phyloP scores from a whole-genome alignment of 2,888 invertebrate species.

The Leucophora obtusa region DNA sequence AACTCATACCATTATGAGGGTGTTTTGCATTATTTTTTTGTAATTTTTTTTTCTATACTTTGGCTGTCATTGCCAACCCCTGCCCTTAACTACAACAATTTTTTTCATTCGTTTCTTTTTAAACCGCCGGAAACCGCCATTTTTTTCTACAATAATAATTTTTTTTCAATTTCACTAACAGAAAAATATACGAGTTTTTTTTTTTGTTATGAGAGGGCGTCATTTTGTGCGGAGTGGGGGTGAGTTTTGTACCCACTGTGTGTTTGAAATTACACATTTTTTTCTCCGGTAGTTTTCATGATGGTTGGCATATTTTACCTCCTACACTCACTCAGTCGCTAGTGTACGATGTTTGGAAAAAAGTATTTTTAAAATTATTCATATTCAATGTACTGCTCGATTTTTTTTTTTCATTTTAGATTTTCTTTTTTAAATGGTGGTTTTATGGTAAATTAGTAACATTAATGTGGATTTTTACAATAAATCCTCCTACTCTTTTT shows the following conservation, averaged over 20 bases:
- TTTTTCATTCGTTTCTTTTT: conserved; percentile 61
- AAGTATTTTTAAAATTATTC: not conserved
- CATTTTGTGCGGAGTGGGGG: conserved; percentile 42
- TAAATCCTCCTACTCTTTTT: conserved; percentile 16
- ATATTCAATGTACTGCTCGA: conserved; percentile 10
- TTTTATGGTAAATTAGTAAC: conserved; percentile 68
- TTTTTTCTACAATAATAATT: conserved; percentile 63
- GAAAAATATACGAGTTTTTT: conserved; percentile 54
- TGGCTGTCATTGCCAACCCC: conserved; percentile 59
- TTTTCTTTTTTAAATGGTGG: conserved; percentile 55
- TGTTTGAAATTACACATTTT: conserved; percentile 40
- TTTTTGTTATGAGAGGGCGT: conserved; percentile 61
- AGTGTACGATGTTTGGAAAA: not conserved
- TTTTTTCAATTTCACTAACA: conserved; percentile 47
- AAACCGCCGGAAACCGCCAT: conserved; percentile 70
- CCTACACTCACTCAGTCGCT: not conserved
- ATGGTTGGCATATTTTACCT: conserved; percentile 47
- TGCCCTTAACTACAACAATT: conserved; percentile 45
- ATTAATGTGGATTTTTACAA: conserved; percentile 62
- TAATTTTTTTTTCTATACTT: conserved; percentile 37
- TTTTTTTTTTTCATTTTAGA: conserved; percentile 7
- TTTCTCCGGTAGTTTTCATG: conserved; percentile 35
- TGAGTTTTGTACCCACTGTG: conserved; percentile 20
- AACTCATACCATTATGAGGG: conserved; percentile 58
- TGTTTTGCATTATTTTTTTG: conserved; percentile 43